Base-by-base conservation (phyloP, 2,888 invertebrate species). In the Troglohyphantes excavatus region DNA sequence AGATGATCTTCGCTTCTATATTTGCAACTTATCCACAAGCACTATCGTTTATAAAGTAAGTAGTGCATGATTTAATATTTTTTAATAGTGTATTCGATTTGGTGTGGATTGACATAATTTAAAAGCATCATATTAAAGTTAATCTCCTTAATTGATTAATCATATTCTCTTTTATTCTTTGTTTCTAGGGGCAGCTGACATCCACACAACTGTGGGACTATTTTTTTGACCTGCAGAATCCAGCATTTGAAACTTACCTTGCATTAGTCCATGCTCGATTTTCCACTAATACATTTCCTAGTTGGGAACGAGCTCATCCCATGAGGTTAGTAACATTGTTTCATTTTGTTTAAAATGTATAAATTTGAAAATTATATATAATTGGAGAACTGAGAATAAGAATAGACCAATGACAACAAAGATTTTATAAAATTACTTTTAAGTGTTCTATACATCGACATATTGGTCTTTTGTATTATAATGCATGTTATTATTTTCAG, bases 241-340 rank as follows among this genome's bases (percentile, higher is more conserved):
- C 94, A 2, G 93, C 94, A 27, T 99, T 97, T 94, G 97, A 98
- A 92, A 98, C 98, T 2, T 98, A 99, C 94, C 94, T 99, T 93
- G 98, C 99, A 63, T 94, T 99, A 93, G 98, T 99, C 7, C 99
- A 99, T 94, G 99, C 99, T 61, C 95, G 99, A 92, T 99, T 99
- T 95, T 99, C 99, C 17, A 99, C 99, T 91, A 99, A 99, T 94
- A 99, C 99, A 29, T 99, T 99, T 93, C 99, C 99, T 19, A 98
- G 98, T 93, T 99, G 99, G 99, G 99, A 99, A 94, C 95, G 99
- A 92, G 99, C 99, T 21, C 99, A 99, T 94, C 99, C 99, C 17
- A 95, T 99, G 93, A 96, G 99, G 97, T 97, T 93, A 93, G 21
- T 6, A 19, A 1, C 39, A n/a, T n/a, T n/a, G n/a, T n/a, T n/a